A percentile compares a stretch with the other conserved stretches of the same genome.
These are phyloP conservation scores for Apodemus speciosus DNA, from an alignment of 2,113 vertebrate species.

Conservation along the genomic window DNA sequence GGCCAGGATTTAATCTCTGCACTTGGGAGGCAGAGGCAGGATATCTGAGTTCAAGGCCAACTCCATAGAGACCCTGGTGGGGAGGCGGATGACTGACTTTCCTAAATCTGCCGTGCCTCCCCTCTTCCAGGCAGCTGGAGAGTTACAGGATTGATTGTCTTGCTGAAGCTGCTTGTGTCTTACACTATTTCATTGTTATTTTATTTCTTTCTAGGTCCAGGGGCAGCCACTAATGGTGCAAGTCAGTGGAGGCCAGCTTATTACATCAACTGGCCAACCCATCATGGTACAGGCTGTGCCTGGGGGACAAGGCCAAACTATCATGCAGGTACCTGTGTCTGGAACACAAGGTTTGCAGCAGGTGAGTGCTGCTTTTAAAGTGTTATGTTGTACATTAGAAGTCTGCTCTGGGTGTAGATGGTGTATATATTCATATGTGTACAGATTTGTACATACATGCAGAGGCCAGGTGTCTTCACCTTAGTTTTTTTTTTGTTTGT, in stretches of 20 bases:
- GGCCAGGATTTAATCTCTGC: not conserved
- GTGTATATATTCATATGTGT: not conserved
- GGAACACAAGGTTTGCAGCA: conserved; percentile 97
- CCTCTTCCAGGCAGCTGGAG: conserved; percentile 29
- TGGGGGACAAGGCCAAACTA: conserved; percentile 96
- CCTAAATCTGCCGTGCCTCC: not conserved
- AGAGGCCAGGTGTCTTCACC: not conserved
- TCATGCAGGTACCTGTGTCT: conserved; percentile 98
- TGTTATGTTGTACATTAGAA: not conserved
- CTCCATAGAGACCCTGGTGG: not conserved
- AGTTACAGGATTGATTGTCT: conserved; percentile 39
- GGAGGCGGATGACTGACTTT: not conserved
- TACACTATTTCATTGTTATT: conserved; percentile 79
- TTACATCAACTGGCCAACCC: conserved; percentile 97
- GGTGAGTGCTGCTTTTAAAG: conserved; percentile 83
- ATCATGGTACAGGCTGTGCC: conserved; percentile 99
- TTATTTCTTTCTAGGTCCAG: conserved; percentile 88
- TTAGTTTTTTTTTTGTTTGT: no score
- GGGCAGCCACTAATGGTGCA: conserved; percentile 99
- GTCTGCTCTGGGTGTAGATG: not conserved
- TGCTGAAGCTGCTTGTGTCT: conserved; percentile 10
- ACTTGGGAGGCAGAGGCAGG: not conserved
- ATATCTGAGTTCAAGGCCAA: not conserved
- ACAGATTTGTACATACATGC: not conserved
- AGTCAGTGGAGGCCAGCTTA: conserved; percentile 98